Conservation (phyloP, 1,140 invertebrate species). For the Octopus bimaculoides region DNA sequence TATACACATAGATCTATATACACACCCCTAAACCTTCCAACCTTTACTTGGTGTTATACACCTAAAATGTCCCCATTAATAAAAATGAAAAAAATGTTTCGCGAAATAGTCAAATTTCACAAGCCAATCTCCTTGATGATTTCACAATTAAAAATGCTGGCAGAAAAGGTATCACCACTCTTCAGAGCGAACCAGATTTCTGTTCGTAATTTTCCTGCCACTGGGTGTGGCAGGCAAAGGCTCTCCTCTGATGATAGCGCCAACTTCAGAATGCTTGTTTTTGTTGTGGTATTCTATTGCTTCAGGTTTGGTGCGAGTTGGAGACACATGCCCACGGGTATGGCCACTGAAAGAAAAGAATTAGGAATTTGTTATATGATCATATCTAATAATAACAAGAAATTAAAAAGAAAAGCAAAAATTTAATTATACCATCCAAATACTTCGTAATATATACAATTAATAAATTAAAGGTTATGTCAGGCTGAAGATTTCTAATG, state of each 20-base stretch:
- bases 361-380: background rate
- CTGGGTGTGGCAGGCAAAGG: conserved; percentile 8
- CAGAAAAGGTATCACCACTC: conserved; percentile 27
- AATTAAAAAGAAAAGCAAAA: background rate
- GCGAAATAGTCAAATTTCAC: too few relatives aligned
- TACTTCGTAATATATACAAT: too few relatives aligned
- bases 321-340: conserved; percentile 16
- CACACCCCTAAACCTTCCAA: too few relatives aligned
- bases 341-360: background rate
- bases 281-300: conserved; percentile 33
- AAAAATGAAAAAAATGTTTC: too few relatives aligned
- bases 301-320: conserved; percentile 30
- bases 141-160: too few relatives aligned
- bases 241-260: conserved; percentile 35
- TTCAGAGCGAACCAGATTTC: conserved; percentile 31
- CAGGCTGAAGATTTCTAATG: background rate
- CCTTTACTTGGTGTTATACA: too few relatives aligned
- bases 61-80: too few relatives aligned
- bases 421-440: background rate
- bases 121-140: too few relatives aligned
- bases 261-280: conserved; percentile 35
- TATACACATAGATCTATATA: too few relatives aligned
- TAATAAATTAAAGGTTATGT: background rate
- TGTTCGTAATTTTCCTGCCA: conserved; percentile 21
- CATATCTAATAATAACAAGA: background rate